Evolutionary conservation across 2,113 vertebrate species (phyloP).

Genomic region (Xiphophorus couchianus): DNA sequence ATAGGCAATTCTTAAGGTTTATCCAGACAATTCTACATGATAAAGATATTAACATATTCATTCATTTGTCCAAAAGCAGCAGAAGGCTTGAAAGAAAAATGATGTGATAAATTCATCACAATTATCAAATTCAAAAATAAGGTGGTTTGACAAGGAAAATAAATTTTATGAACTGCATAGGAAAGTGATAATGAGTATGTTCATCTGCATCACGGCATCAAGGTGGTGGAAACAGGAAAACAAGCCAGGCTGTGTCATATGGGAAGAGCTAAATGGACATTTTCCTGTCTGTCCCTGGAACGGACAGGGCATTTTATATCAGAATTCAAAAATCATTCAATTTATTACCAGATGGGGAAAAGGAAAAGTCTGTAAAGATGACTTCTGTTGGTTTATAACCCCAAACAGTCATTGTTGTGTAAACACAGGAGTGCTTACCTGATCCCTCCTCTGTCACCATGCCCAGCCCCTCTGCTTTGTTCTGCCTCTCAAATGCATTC

Average conservation of each 20-base stretch:
- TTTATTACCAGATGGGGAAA: background rate
- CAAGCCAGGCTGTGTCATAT: no score
- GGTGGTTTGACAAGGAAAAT: conserved; percentile 11
- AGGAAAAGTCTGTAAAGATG: background rate
- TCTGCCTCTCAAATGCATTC: conserved; percentile 96
- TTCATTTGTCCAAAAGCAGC: conserved; percentile 10
- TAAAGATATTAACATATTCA: no score
- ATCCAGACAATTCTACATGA: no score
- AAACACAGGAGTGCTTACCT: conserved; percentile 76
- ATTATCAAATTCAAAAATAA: conserved; percentile 30
- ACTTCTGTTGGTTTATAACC: background rate
- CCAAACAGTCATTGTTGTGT: background rate
- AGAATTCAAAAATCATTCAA: background rate
- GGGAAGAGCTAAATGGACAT: no score
- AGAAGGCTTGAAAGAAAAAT: conserved; percentile 24
- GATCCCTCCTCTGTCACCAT: conserved; percentile 98
- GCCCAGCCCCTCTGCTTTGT: conserved; percentile 96
- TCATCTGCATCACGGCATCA: background rate
- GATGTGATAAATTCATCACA: conserved; percentile 37
- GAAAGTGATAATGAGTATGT: background rate
- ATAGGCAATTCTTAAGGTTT: no score
- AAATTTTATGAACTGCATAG: background rate
- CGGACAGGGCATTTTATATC: conserved; percentile 5
- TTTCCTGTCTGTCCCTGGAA: background rate
- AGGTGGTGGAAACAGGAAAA: background rate